These are phyloP conservation scores for Poeciliopsis turneri DNA, from an alignment of 2,797 vertebrate species.

Conservation along the genomic window DNA sequence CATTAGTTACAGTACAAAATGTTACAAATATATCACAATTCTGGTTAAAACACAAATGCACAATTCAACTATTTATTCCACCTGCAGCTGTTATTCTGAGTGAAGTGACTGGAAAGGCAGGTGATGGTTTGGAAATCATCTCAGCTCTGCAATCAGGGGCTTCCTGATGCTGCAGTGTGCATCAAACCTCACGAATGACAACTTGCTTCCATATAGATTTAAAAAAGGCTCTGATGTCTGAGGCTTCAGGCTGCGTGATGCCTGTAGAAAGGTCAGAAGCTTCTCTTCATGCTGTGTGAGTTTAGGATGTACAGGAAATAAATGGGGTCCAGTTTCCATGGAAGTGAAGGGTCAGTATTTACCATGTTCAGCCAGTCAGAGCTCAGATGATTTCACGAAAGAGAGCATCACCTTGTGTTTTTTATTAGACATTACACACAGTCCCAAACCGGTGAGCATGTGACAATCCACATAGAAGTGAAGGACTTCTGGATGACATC, in stretches of 20 bases:
- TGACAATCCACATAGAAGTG: background rate
- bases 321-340: no score
- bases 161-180: background rate
- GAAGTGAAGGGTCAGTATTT: background rate
- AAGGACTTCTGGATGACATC: background rate
- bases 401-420: background rate
- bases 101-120: background rate
- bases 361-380: background rate
- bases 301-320: background rate
- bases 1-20: conserved; percentile 63
- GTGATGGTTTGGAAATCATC: background rate
- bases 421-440: background rate
- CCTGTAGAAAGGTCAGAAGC: background rate
- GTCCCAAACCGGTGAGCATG: background rate
- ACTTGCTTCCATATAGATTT: background rate
- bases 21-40: conserved; percentile 30
- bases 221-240: background rate
- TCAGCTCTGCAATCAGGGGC: background rate
- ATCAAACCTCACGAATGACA: background rate
- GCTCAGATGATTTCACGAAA: background rate
- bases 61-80: background rate
- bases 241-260: background rate
- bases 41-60: background rate
- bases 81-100: background rate
- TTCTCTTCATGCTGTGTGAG: background rate